Conservation (phyloP, 2,113 vertebrate genomes). For the Jaculus jaculus region DNA sequence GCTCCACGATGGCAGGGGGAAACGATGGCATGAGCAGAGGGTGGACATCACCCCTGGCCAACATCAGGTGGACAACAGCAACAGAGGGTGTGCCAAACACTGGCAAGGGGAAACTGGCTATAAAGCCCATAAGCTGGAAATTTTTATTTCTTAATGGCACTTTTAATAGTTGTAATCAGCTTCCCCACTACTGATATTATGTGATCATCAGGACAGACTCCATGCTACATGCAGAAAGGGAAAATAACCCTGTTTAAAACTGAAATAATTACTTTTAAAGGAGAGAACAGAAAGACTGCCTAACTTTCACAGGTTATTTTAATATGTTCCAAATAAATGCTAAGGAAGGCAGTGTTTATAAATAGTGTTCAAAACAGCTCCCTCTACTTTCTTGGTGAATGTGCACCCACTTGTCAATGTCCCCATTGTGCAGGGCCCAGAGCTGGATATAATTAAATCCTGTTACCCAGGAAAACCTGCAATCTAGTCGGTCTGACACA, state of each 20-base stretch:
- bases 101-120: no score
- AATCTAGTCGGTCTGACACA: slow-evolving; percentile 58
- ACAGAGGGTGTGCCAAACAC: no score
- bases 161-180: not conserved
- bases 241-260: slow-evolving; percentile 63
- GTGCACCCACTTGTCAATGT: slow-evolving; percentile 66
- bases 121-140: no score
- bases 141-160: slow-evolving; percentile 40
- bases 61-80: no score
- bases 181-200: slow-evolving; percentile 49
- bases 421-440: slow-evolving; percentile 62
- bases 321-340: slow-evolving; percentile 77
- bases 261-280: slow-evolving; percentile 73
- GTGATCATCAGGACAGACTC: slow-evolving; percentile 45
- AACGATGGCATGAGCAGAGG: no score
- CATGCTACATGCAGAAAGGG: slow-evolving; percentile 26
- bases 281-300: slow-evolving; percentile 74
- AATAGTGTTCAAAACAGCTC: slow-evolving; percentile 74
- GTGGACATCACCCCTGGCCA: no score
- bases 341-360: slow-evolving; percentile 74
- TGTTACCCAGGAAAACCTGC: slow-evolving; percentile 59
- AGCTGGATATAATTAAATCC: slow-evolving; percentile 70
- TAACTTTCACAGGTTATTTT: slow-evolving; percentile 79
- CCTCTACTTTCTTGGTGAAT: slow-evolving; percentile 65
- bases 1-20: no score